Percentiles rank a stretch among this genome's conserved stretches.
phyloP scores from a whole-genome alignment of 2,113 vertebrate genomes.

The Chascanopsetta lugubris region DNA sequence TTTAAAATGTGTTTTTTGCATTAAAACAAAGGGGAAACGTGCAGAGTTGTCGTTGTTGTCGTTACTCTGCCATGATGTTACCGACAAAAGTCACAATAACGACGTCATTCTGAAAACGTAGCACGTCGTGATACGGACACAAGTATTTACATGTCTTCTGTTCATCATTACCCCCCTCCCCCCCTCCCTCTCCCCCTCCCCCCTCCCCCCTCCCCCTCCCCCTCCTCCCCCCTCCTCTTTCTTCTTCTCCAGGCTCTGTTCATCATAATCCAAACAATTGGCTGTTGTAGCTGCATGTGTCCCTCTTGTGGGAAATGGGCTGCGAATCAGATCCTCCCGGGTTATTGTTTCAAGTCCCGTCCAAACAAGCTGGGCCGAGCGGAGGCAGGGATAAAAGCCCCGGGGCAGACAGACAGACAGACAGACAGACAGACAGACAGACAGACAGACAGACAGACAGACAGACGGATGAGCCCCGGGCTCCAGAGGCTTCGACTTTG shows the following conservation, averaged over 20 bases:
- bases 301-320: slow-evolving; percentile 70
- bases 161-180: background rate
- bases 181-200: background rate
- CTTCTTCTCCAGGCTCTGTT: slow-evolving; percentile 42
- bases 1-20: too few species aligned
- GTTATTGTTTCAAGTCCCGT: slow-evolving; percentile 68
- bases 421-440: too few species aligned
- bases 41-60: too few species aligned
- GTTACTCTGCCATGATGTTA: too few species aligned
- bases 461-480: slow-evolving; percentile 71
- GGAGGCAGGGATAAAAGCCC: slow-evolving; percentile 59
- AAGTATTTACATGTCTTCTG: too few species aligned
- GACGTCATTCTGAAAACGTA: too few species aligned
- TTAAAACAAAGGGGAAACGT: too few species aligned
- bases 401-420: too few species aligned
- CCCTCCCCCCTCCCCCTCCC: background rate
- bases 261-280: slow-evolving; percentile 70
- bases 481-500: slow-evolving; percentile 74
- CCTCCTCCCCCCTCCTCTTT: slow-evolving; percentile 30
- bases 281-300: slow-evolving; percentile 64
- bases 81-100: too few species aligned
- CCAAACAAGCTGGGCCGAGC: slow-evolving; percentile 60
- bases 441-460: too few species aligned
- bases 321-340: slow-evolving; percentile 68
- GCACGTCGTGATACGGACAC: too few species aligned